Base-by-base conservation (phyloP, 2,797 vertebrate genomes). In the Gallinago nigripennis region DNA sequence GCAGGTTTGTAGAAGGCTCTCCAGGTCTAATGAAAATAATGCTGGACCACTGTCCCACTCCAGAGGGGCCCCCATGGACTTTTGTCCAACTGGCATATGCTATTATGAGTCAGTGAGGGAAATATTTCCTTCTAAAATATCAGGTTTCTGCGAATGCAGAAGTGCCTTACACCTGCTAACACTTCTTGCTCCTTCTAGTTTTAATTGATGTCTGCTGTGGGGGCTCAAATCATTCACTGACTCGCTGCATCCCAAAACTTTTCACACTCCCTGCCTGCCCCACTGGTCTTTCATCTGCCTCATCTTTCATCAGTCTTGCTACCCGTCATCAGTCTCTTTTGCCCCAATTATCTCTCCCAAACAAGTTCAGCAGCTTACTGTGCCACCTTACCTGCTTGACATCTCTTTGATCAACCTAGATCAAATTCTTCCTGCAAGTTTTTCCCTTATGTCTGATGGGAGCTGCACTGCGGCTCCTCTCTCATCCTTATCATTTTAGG, bases 361-460 rank as follows among this genome's bases (percentile, higher is more conserved):
- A 84, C 54, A 79, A 63, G 46, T 81, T 54, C 75, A 81, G 63
- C 72, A 69, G 78, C 81, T 89, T 72, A 41, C 31, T 37, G 76
- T 85, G 79, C 39, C 39, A 72, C 46, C 76, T 43, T 48, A 83
- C 57, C 51, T 79, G 48, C 81, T 33, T 76, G 71, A 83, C 73
- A 72, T 25, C 58, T 76, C 80, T 94, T 78, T 92, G 86, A 92
- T 84, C 53, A 87, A 82, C 35, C 39, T 4, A 45, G 70, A 86
- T 70, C 77, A 94, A 92, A 93, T 93, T 88, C 66, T 63, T 92
- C 78, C 66, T 15, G 10, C 53, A 57, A 89, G 56, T 16, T 81
- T 77, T 89, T 82, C 16, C 35, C 50, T 82, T 57, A 61, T 12
- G 28, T 72, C 65, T 92, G 35, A 61, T 64, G 43, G 11, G 48